Evolutionary conservation across 2,888 invertebrate genomes (phyloP).

Genomic region (Chrysotoxum bicinctum): DNA sequence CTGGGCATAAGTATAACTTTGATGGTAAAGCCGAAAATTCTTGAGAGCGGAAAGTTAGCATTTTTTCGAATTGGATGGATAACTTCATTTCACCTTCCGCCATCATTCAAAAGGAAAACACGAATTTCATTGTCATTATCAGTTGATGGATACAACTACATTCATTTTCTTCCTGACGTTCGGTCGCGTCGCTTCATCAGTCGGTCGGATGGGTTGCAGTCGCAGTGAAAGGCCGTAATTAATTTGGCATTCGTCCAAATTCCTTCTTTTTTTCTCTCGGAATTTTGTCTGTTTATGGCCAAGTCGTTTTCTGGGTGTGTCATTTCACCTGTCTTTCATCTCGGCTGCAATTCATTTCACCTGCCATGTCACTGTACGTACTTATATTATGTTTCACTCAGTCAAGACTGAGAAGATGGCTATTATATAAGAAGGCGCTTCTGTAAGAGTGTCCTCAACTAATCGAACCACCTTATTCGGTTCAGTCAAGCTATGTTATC

Average conservation of each 20-base stretch:
- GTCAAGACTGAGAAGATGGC: background rate
- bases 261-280: slow-evolving; percentile 10
- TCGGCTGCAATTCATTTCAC: slow-evolving; percentile 56
- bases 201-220: slow-evolving; percentile 19
- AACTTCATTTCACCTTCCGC: slow-evolving; percentile 44
- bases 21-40: slow-evolving; percentile 28
- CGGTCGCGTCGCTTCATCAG: background rate
- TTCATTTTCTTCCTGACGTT: slow-evolving; percentile 13
- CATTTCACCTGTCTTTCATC: slow-evolving; percentile 64
- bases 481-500: background rate
- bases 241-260: slow-evolving; percentile 66
- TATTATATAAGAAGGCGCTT: background rate
- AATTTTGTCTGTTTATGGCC: slow-evolving; percentile 48
- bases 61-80: slow-evolving; percentile 40
- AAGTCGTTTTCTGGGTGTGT: slow-evolving; percentile 37
- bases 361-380: slow-evolving; percentile 29
- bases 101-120: slow-evolving; percentile 49
- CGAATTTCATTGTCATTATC: slow-evolving; percentile 67
- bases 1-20: background rate
- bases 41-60: slow-evolving; percentile 40
- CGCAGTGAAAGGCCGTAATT: slow-evolving; percentile 46
- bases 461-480: slow-evolving; percentile 2
- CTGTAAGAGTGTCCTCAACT: background rate
- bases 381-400: slow-evolving; percentile 2
- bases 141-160: slow-evolving; percentile 61